Conservation (phyloP, 2,888 invertebrate species). For the Nomada ferruginata region DNA sequence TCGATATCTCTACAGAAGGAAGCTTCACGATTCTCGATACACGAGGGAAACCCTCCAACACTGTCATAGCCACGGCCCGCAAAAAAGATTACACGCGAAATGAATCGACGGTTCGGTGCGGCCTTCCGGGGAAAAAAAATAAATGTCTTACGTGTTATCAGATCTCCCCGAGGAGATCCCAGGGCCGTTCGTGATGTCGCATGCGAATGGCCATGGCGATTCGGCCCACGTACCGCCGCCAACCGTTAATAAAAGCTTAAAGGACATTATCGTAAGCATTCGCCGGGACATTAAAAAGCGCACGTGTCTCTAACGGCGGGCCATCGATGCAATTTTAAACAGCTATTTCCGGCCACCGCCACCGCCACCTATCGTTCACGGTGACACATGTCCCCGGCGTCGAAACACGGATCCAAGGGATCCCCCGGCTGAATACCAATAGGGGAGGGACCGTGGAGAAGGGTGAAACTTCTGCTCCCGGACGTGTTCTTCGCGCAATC, state of each 20-base stretch:
- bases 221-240: constrained; percentile 81
- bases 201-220: constrained; percentile 76
- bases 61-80: too few species aligned
- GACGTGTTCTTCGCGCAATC: constrained; percentile 47
- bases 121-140: constrained; percentile 27
- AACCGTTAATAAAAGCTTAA: constrained; percentile 84
- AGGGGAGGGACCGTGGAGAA: constrained; percentile 39
- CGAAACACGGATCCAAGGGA: constrained; percentile 74
- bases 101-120: constrained; percentile 34
- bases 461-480: constrained; percentile 47
- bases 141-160: constrained; percentile 50
- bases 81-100: constrained; percentile 37
- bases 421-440: constrained; percentile 80
- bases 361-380: constrained; percentile 75
- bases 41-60: too few species aligned
- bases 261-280: constrained; percentile 83
- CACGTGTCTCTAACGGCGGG: constrained; percentile 82
- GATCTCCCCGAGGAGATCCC: constrained; percentile 41
- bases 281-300: constrained; percentile 82
- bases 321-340: constrained; percentile 83
- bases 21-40: neutral
- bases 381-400: constrained; percentile 83
- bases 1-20: too few species aligned
- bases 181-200: constrained; percentile 63
- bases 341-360: constrained; percentile 79